Evolutionary conservation across 2,797 vertebrate genomes (phyloP).

Genomic region (Thalassophryne amazonica): DNA sequence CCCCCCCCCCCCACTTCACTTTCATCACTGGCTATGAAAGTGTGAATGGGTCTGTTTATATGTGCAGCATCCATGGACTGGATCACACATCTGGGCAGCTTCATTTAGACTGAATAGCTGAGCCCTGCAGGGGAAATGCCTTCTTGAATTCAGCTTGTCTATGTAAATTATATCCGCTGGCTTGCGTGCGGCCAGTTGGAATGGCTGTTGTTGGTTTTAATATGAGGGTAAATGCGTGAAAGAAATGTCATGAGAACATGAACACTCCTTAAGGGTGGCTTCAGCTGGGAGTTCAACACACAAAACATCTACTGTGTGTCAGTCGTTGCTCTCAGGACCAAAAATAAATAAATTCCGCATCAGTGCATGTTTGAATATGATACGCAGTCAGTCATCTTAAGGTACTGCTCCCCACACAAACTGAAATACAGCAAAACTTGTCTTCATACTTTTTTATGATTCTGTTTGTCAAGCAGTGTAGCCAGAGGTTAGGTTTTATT

Average conservation of each 20-base stretch:
- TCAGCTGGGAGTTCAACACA: slow-evolving; percentile 34
- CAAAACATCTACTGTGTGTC: slow-evolving; percentile 18
- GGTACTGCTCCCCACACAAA: no score
- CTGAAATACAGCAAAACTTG: no score
- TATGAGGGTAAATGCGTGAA: slow-evolving; percentile 28
- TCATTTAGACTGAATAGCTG: slow-evolving; percentile 16
- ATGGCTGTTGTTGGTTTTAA: slow-evolving; percentile 33
- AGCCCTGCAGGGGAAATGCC: slow-evolving; percentile 39
- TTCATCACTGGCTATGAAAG: no score
- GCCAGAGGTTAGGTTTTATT: no score
- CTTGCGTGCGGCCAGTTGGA: slow-evolving; percentile 48
- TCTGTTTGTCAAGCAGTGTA: no score
- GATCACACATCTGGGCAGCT: neutral
- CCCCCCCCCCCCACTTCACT: accelerated
- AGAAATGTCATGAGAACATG: slow-evolving; percentile 58
- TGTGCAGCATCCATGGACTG: slow-evolving; percentile 12
- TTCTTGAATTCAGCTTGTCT: slow-evolving; percentile 40
- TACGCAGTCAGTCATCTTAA: no score
- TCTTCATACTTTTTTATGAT: no score
- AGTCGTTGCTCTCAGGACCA: neutral
- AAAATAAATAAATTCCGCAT: no score
- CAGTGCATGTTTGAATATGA: no score
- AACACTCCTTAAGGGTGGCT: slow-evolving; percentile 39
- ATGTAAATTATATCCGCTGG: slow-evolving; percentile 45
- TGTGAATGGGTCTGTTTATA: no score